Conservation (phyloP, 2,113 vertebrate species). For the Tamias sibiricus region DNA sequence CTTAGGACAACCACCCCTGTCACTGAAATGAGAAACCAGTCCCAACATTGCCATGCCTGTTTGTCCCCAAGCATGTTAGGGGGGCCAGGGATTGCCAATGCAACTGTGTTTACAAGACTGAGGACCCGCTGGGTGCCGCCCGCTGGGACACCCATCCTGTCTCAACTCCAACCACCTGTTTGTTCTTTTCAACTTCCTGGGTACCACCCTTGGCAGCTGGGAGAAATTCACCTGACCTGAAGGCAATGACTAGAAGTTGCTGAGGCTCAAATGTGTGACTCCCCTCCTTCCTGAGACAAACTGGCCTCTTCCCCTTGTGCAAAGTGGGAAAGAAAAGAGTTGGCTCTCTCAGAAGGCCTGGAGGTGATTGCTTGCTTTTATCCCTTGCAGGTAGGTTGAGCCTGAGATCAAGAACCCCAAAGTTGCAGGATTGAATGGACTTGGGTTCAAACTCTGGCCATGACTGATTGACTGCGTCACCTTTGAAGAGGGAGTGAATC, state of each 20-base stretch:
- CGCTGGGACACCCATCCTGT: accelerated
- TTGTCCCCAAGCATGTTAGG: accelerated
- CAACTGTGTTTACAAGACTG: accelerated
- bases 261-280: accelerated
- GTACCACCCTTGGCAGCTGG: too few species aligned
- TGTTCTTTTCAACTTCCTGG: not conserved
- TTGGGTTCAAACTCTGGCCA: not conserved
- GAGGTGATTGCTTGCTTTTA: not conserved
- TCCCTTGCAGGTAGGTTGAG: not conserved
- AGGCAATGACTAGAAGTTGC: not conserved
- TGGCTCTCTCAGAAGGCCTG: not conserved
- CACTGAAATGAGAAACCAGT: not conserved
- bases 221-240: not conserved
- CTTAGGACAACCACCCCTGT: not conserved
- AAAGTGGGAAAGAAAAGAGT: not conserved
- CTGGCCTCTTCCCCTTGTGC: not conserved
- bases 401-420: not conserved
- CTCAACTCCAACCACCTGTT: not conserved
- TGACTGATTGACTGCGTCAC: not conserved
- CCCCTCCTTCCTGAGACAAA: not conserved
- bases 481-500: accelerated
- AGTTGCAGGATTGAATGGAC: not conserved
- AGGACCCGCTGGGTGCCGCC: not conserved
- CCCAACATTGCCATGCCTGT: accelerated
- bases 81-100: not conserved